A percentile compares a stretch with the other conserved stretches of the same genome.
Evolutionary conservation across 2,113 vertebrate species (phyloP).

Genomic region (Stictonetta naevosa): DNA sequence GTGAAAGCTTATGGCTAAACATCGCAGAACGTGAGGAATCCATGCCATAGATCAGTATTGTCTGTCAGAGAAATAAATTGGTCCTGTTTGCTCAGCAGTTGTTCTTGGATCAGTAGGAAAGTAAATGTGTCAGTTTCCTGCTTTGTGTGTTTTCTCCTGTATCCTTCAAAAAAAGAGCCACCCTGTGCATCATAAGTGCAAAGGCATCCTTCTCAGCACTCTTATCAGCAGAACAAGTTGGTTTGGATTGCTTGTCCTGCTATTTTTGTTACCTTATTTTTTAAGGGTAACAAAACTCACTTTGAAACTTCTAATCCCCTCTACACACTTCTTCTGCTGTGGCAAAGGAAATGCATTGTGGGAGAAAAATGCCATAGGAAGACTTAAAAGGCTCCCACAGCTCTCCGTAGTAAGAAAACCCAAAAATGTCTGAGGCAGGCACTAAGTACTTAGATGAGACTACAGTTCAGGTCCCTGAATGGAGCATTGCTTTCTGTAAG

Average conservation of each 20-base stretch:
- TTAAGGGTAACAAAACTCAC: background rate
- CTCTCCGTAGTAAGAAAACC: conserved; percentile 27
- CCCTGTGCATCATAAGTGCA: background rate
- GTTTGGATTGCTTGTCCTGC: background rate
- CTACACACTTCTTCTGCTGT: background rate
- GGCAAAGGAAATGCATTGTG: conserved; percentile 13
- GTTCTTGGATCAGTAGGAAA: background rate
- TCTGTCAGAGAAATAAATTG: background rate
- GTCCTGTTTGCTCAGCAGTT: background rate
- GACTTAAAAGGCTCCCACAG: conserved; percentile 9
- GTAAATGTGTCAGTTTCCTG: background rate
- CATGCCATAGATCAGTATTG: background rate
- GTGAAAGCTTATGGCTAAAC: background rate
- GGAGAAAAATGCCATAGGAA: conserved; percentile 28
- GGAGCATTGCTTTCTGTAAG: background rate
- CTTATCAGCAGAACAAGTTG: background rate
- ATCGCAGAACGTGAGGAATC: background rate
- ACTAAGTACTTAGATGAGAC: background rate
- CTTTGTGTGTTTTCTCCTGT: background rate
- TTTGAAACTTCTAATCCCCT: conserved; percentile 19
- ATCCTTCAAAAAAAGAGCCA: background rate
- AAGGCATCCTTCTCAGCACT: background rate
- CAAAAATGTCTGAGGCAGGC: background rate
- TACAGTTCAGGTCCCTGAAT: background rate
- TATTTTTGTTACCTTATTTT: background rate